Evolutionary conservation across 2,113 vertebrate genomes (phyloP).

Genomic region (Neolamprologus tretocephalus): DNA sequence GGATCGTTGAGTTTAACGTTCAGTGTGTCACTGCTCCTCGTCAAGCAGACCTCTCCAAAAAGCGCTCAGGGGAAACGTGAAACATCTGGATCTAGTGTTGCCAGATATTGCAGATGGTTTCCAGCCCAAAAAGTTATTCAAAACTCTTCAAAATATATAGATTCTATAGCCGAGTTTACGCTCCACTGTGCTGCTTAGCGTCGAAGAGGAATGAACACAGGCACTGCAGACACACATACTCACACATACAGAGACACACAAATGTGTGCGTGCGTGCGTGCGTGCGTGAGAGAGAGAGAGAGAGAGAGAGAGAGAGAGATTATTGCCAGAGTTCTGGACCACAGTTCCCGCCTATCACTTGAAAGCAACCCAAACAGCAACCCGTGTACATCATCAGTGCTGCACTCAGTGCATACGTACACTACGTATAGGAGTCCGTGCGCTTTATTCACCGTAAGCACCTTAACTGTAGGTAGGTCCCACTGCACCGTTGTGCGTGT

Average conservation of each 20-base stretch:
- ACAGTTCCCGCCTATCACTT: not conserved
- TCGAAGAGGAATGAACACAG: not conserved
- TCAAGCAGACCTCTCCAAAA: not conserved
- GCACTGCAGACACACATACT: not conserved
- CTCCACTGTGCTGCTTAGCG: not conserved
- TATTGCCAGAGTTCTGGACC: not conserved
- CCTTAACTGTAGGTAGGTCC: not conserved
- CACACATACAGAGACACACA: not conserved
- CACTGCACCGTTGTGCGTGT: rapidly evolving
- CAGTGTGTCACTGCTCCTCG: not conserved
- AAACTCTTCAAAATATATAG: not conserved
- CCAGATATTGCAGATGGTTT: not conserved
- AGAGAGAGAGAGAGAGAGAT: not conserved
- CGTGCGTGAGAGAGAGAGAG: rapidly evolving
- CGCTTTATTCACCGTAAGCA: not conserved
- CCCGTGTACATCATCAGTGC: not conserved
- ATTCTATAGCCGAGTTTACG: not conserved
- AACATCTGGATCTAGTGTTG: constrained; percentile 65
- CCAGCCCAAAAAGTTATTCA: not conserved
- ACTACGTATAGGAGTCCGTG: not conserved
- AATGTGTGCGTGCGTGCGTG: not conserved
- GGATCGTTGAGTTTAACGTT: not conserved
- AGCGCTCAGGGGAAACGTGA: constrained; percentile 41
- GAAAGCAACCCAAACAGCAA: not conserved
- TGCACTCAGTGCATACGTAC: not conserved